These are phyloP conservation scores for Acanthococcus lagerstroemiae DNA, from an alignment of 2,888 invertebrate species.

Conservation along the genomic window DNA sequence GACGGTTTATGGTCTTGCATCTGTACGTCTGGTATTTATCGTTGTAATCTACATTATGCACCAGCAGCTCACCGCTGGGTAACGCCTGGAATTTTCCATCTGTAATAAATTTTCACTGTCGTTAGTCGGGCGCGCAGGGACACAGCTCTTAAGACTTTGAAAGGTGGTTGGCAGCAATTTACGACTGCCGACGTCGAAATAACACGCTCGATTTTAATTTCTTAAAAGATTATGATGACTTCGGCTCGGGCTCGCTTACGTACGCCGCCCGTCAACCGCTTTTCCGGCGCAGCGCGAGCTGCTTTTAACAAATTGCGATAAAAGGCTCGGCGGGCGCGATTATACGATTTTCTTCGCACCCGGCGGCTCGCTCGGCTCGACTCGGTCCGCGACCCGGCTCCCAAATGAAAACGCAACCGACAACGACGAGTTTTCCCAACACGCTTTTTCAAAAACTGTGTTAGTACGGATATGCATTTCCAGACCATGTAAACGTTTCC, in stretches of 20 bases:
- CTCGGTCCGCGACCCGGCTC: no score
- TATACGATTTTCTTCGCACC: background rate
- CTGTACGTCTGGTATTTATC: constrained; percentile 62
- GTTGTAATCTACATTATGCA: constrained; percentile 62
- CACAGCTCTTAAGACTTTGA: no score
- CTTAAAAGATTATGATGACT: no score
- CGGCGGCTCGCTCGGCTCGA: no score
- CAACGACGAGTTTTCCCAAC: background rate
- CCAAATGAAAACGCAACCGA: background rate
- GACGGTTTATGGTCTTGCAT: constrained; percentile 61
- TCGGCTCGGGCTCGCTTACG: no score
- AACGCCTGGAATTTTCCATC: constrained; percentile 66
- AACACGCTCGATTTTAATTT: no score
- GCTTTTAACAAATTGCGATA: background rate
- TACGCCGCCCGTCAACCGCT: no score
- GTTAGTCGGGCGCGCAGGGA: no score
- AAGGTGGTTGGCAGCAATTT: no score
- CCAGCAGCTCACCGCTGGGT: constrained; percentile 61
- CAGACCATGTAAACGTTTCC: constrained; percentile 2
- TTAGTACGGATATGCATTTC: constrained; percentile 22
- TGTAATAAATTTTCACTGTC: constrained; percentile 42
- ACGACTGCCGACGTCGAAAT: no score
- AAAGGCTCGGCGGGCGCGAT: background rate
- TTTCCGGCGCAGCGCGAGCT: no score
- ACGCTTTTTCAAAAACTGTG: background rate